Evolutionary conservation across 2,888 invertebrate species (phyloP).

Genomic region (Tetropium fuscum): DNA sequence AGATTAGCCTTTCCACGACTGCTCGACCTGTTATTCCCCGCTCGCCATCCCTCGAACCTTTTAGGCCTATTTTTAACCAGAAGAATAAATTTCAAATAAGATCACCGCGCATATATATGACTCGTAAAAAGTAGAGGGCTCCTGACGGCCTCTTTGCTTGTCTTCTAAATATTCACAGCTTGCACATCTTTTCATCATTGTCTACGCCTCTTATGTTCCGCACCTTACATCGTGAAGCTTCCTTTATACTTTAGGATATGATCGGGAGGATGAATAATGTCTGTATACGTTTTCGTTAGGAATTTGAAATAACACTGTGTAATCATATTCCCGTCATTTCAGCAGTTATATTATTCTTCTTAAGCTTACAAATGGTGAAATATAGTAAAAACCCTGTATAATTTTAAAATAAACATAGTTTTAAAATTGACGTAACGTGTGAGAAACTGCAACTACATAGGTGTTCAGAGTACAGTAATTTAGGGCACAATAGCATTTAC

Average conservation of each 20-base stretch:
- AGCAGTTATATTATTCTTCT: no score
- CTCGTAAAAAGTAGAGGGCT: slow-evolving; percentile 55
- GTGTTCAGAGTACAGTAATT: no score
- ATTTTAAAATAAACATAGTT: no score
- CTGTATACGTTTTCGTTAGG: neutral
- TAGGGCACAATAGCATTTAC: no score
- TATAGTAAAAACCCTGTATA: no score
- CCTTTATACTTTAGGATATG: no score
- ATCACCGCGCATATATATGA: slow-evolving; percentile 59
- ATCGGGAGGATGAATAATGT: neutral
- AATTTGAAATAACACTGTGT: no score
- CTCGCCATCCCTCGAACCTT: slow-evolving; percentile 45
- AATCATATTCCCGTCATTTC: no score
- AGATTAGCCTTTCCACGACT: slow-evolving; percentile 59
- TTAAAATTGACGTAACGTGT: no score
- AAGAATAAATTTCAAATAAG: slow-evolving; percentile 59
- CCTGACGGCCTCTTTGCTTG: slow-evolving; percentile 47
- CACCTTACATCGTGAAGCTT: neutral
- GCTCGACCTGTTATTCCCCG: slow-evolving; percentile 40
- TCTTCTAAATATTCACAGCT: slow-evolving; percentile 54
- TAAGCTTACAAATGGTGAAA: no score
- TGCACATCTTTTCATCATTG: slow-evolving; percentile 19
- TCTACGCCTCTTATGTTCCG: neutral
- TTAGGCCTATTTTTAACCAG: slow-evolving; percentile 56
- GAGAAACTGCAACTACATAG: no score